Evolutionary conservation across 1,140 invertebrate genomes (phyloP), one percentile per base, ranked within the genome.

Genomic region (Phthorimaea operculella): DNA sequence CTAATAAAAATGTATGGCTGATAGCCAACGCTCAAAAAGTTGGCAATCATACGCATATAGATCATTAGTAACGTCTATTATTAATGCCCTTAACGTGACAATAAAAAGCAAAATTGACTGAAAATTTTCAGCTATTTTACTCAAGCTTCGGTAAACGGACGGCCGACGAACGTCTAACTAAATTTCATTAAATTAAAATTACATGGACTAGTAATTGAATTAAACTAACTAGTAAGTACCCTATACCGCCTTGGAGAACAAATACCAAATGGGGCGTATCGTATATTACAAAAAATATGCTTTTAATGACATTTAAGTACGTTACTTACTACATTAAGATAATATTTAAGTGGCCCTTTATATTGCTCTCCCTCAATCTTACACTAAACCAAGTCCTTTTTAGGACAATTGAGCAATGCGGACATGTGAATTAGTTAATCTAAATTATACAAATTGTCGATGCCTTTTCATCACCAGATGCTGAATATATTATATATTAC

Each of bases 141-240:
- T 28, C 21, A 28, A n/a, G 21, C 10, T 39, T 4, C 36, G 10
- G 4, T 47, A 47, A n/a, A 47, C 8, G 16, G 52, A 66, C 62
- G 70, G 72, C 74, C 76, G 72, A 70, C 72, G 74, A 68, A 75
- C 63, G 59, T 72, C 71, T 71, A 63, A 74, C 71, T 71, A 63
- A 74, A 74, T 72, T 75, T 64, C 21, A 74, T 76, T 79, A 79
- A 62, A 73, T 79, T 82, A 79, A 75, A 74, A 79, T 80, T 84
- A 84, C 69, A 81, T 77, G 79, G 81, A 84, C 81, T 84, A 84
- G 81, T 79, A 80, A 81, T 84, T 83, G 72, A 80, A 81, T 85
- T 85, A 85, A 74, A 72, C 79, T 84, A 84, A 70, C 79, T 84
- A 84, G 70, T 82, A 84, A 83, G 81, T 84, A 84, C 76, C 77